Evolutionary conservation across 2,888 invertebrate species (phyloP), one percentile per base, ranked within the genome.

Genomic region (Acanthosepion esculentum): DNA sequence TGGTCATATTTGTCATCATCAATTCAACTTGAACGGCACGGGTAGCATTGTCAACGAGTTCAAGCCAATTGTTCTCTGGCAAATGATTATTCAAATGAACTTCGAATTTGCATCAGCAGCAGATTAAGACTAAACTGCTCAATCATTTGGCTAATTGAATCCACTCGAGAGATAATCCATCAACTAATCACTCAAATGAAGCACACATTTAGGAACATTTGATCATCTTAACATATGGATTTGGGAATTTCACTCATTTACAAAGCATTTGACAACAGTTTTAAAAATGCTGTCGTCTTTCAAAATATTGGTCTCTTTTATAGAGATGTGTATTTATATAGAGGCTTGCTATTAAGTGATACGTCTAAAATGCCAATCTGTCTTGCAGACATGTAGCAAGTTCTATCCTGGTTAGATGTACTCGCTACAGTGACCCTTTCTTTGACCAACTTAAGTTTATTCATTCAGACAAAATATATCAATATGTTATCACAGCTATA

Each of bases 161-260:
- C 78, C 78, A 78, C 78, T 78, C 33, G 78, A 78, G n/a, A n/a
- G 78, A 78, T 78, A 78, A 78, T 78, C 78, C 78, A 78, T 78
- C 78, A 78, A 78, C 78, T 78, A 78, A 78, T 78, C 78, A 78
- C 78, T 33, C n/a, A n/a, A n/a, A n/a, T n/a, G n/a, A 78, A n/a
- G n/a, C n/a, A 12, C n/a, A 23, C 2, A 64, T 64, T 29, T 26
- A 64, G 64, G 26, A 23, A 78, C 78, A n/a, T 78, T 78, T 15
- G 78, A 78, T 78, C n/a, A 78, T 15, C n/a, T n/a, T n/a, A n/a
- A 78, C 8, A 7, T 78, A n/a, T 78, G n/a, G 78, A 78, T 78
- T 78, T 78, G 3, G n/a, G 33, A 12, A 78, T 78, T 78, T 5
- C 33, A n/a, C 33, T 15, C n/a, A 33, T 78, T 78, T 78, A n/a